Evolutionary conservation across 2,888 invertebrate genomes (phyloP), one percentile per base, ranked within the genome.

Genomic region (Lissocephala sabroskyi): DNA sequence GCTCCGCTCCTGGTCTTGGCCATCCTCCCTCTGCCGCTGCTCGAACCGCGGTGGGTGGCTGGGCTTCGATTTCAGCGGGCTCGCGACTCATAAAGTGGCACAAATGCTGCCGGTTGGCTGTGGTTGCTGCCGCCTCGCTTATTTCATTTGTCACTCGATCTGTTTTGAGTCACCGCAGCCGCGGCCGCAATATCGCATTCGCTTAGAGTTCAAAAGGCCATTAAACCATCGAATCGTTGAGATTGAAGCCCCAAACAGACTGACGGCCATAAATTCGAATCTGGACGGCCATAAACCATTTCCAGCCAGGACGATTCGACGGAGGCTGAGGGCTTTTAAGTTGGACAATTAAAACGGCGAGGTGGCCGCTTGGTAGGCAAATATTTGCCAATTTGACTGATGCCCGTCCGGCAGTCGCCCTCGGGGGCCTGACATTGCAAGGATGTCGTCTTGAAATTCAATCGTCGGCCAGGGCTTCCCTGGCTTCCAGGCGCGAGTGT

Each of bases 361-460:
- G n/a, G n/a, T n/a, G n/a, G n/a, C n/a, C n/a, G n/a, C n/a, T n/a
- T 23, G 3, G 26, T 51, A 77, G 60, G 77, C 70, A 65, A 71
- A 71, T 76, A 73, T 57, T 68, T 62, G 54, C 52, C 45, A 37
- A 37, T 39, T n/a, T n/a, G n/a, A n/a, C n/a, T n/a, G n/a, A n/a
- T n/a, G n/a, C n/a, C n/a, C n/a, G n/a, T n/a, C n/a, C n/a, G n/a
- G n/a, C n/a, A n/a, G n/a, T n/a, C n/a, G 16, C 35, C 3, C 16
- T 35, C 16, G 7, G 10, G 10, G 30, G 30, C 37, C 19, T 37
- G 23, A 37, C 37, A 37, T 37, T 37, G 37, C 37, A 37, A 37
- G 37, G 37, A 37, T 37, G 11, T 16, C 4, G 13, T 10, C 14
- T 44, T 44, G 74, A 74, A 74, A 77, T 65, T 68, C 57, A 68